A percentile compares a stretch with the other conserved stretches of the same genome.
Conservation (phyloP, 1,140 invertebrate genomes). For the Polypedilum vanderplanki region DNA sequence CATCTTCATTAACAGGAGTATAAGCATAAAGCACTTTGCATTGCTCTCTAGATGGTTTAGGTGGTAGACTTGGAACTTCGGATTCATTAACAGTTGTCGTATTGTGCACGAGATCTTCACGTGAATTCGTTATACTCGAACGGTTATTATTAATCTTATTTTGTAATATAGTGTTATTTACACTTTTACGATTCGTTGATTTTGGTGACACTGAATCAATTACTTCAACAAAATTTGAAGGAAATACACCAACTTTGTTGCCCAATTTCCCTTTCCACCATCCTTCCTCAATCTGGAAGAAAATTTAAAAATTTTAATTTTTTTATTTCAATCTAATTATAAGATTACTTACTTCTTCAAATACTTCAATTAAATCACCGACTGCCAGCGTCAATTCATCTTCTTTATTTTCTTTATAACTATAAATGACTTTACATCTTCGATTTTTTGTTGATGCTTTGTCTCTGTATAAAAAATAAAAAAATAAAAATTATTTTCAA, state of each 20-base stretch:
- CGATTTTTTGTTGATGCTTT: slow-evolving; percentile 49
- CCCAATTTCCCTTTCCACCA: slow-evolving; percentile 79
- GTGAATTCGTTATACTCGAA: slow-evolving; percentile 34
- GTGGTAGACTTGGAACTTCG: slow-evolving; percentile 48
- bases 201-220: slow-evolving; percentile 46
- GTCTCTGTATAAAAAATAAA: slow-evolving; percentile 37
- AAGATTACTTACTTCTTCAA: slow-evolving; percentile 61
- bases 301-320: slow-evolving; percentile 33
- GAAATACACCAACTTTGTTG: slow-evolving; percentile 78
- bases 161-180: slow-evolving; percentile 31
- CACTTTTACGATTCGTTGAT: slow-evolving; percentile 36
- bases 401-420: slow-evolving; percentile 83
- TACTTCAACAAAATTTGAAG: slow-evolving; percentile 86
- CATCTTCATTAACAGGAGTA: slow-evolving; percentile 86
- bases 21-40: slow-evolving; percentile 88
- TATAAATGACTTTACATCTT: slow-evolving; percentile 78
- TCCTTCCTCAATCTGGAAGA: slow-evolving; percentile 63
- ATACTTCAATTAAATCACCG: slow-evolving; percentile 79
- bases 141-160: slow-evolving; percentile 36
- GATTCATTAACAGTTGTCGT: slow-evolving; percentile 32
- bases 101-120: slow-evolving; percentile 33
- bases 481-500: not conserved
- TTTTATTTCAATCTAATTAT: slow-evolving; percentile 38
- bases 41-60: slow-evolving; percentile 60
- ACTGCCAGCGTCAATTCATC: slow-evolving; percentile 83